Evolutionary conservation across 2,797 vertebrate genomes (phyloP).

Genomic region (Cossypha heuglini): DNA sequence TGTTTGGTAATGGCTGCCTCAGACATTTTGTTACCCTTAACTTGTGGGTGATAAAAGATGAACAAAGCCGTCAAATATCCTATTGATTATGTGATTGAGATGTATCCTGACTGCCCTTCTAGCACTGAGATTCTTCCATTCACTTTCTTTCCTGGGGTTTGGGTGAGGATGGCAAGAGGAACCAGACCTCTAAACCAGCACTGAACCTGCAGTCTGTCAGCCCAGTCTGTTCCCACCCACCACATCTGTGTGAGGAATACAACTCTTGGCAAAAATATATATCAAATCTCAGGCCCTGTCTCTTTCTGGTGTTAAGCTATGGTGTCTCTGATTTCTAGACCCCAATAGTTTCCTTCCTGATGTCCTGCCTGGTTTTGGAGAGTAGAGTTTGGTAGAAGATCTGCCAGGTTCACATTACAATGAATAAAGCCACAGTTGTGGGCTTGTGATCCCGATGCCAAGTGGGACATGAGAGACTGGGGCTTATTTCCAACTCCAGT

Average conservation of each 20-base stretch:
- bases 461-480: neutral
- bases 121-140: neutral
- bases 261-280: neutral
- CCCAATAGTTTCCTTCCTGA: neutral
- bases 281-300: neutral
- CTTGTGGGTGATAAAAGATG: neutral
- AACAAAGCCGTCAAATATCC: slow-evolving; percentile 49
- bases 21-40: slow-evolving; percentile 27
- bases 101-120: neutral
- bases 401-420: neutral
- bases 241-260: neutral
- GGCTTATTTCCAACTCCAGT: neutral
- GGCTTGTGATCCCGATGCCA: neutral
- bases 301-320: neutral
- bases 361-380: neutral
- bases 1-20: neutral
- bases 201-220: neutral
- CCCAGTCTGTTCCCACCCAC: neutral
- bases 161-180: neutral
- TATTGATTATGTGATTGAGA: slow-evolving; percentile 49
- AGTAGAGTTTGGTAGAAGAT: neutral
- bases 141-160: neutral
- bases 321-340: neutral
- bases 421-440: neutral
- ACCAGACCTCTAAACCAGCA: neutral